Conservation (phyloP, 2,113 vertebrate species). For the Bujurquina vittata region DNA sequence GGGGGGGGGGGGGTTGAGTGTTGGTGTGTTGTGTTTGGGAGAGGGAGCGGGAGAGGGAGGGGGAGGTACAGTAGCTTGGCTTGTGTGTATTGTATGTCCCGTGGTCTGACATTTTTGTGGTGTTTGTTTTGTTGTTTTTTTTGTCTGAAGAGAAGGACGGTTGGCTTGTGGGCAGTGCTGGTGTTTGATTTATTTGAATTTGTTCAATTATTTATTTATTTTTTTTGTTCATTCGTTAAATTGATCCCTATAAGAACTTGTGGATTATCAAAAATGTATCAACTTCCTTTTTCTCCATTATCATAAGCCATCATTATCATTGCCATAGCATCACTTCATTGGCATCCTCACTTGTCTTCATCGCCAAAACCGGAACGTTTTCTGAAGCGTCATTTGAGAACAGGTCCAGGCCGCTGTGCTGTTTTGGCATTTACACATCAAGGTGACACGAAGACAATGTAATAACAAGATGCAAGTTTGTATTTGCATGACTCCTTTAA, state of each 20-base stretch:
- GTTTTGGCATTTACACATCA: background rate
- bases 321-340: conserved; percentile 35
- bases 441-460: conserved; percentile 12
- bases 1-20: conserved; percentile 9
- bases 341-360: conserved; percentile 24
- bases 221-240: background rate
- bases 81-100: conserved; percentile 61
- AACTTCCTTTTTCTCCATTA: conserved; percentile 32
- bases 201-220: background rate
- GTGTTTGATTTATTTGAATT: background rate
- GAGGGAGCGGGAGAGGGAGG: background rate
- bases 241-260: conserved; percentile 6
- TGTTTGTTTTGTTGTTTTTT: conserved; percentile 7
- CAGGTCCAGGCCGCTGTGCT: conserved; percentile 7
- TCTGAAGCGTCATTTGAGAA: background rate
- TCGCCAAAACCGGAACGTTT: conserved; percentile 20
- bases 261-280: conserved; percentile 27
- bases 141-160: conserved; percentile 40
- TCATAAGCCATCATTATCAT: conserved; percentile 45
- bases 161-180: conserved; percentile 20
- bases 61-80: conserved; percentile 15
- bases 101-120: conserved; percentile 60
- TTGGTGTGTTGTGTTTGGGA: conserved; percentile 32
- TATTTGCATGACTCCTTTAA: conserved; percentile 25
- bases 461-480: conserved; percentile 14